These are phyloP conservation scores for Caenorhabditis becei DNA, from an alignment of 2,888 invertebrate species.

Conservation along the genomic window DNA sequence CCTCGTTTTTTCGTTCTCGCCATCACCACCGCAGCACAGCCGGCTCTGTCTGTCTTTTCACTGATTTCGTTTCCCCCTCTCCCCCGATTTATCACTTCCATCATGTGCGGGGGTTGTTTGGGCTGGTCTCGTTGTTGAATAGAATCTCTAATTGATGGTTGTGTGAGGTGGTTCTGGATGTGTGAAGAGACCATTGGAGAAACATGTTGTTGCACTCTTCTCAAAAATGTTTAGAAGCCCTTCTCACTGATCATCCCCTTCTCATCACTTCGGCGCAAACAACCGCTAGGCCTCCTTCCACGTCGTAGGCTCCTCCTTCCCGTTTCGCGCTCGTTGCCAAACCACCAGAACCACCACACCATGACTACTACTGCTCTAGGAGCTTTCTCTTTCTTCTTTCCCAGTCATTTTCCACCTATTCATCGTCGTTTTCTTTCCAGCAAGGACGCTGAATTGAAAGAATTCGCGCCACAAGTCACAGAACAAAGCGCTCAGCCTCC, in stretches of 20 bases:
- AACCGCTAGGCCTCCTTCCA: constrained; percentile 1
- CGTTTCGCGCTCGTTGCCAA: too few relatives aligned
- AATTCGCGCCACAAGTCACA: constrained; percentile 57
- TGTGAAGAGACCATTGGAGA: too few relatives aligned
- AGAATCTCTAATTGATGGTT: constrained; percentile 48
- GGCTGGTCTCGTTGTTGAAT: constrained; percentile 6
- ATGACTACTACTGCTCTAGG: constrained; percentile 3
- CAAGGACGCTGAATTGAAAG: constrained; percentile 64
- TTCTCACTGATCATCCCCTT: too few relatives aligned
- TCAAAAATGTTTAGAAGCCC: too few relatives aligned
- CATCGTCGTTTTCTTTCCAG: constrained; percentile 27
- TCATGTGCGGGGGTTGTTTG: background rate
- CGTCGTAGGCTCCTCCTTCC: background rate
- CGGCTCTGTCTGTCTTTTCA: too few relatives aligned
- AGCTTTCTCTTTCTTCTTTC: background rate
- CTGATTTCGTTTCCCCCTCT: too few relatives aligned
- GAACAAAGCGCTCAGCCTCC: constrained; percentile 56
- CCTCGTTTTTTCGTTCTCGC: constrained; percentile 2
- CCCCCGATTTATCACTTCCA: background rate
- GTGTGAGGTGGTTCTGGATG: constrained; percentile 7
- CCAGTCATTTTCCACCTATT: background rate
- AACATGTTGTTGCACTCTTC: too few relatives aligned
- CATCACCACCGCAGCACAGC: too few relatives aligned
- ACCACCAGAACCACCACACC: background rate
- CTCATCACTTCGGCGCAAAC: background rate